A percentile compares a stretch with the other conserved stretches of the same genome.
Conservation (phyloP, 2,113 vertebrate genomes). For the Azemiops feae region DNA sequence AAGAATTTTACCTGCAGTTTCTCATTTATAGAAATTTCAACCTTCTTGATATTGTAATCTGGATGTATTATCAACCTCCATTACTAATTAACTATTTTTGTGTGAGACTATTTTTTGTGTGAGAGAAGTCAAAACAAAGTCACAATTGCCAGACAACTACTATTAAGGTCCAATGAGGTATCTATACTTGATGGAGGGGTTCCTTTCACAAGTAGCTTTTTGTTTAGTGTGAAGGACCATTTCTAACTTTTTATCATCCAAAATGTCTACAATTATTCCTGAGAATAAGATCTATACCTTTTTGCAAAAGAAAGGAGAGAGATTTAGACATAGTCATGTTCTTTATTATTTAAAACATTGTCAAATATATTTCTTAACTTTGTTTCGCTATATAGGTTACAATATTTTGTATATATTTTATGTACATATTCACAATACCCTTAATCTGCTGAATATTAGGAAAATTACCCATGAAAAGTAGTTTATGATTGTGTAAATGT, state of each 20-base stretch:
- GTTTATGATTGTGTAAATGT: constrained; percentile 8
- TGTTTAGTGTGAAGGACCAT: background rate
- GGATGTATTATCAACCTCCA: background rate
- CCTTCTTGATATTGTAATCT: background rate
- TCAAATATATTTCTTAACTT: constrained; percentile 8
- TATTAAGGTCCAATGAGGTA: background rate
- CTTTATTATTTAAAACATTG: constrained; percentile 6
- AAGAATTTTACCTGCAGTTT: background rate
- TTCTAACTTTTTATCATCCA: background rate
- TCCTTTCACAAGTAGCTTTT: background rate
- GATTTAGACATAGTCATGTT: background rate
- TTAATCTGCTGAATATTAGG: background rate
- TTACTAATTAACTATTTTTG: background rate
- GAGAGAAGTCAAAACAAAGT: background rate
- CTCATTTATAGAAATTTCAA: background rate
- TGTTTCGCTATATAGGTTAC: background rate
- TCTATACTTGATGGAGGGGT: background rate
- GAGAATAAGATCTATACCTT: background rate
- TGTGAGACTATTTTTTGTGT: background rate
- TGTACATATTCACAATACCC: background rate
- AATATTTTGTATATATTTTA: background rate
- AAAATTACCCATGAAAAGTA: constrained; percentile 1
- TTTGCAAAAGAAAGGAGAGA: background rate
- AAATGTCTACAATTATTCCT: background rate
- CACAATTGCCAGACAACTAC: background rate